Evolutionary conservation across 1,140 invertebrate species (phyloP).

Genomic region (Neodiprion fabricii): DNA sequence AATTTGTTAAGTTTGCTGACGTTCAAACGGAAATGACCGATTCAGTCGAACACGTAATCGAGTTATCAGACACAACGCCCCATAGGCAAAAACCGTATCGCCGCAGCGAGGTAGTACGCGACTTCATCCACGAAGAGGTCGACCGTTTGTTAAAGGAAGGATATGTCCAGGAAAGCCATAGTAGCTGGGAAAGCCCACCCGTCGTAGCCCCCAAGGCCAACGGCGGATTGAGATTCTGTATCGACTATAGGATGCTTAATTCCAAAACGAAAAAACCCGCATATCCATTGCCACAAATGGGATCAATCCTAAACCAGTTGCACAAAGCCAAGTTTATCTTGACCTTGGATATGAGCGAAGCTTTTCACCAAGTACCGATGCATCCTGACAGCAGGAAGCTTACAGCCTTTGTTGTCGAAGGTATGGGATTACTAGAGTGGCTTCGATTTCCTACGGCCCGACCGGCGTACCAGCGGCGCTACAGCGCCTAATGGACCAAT

Average conservation of each 20-base stretch:
- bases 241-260: too few relatives aligned
- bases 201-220: background rate
- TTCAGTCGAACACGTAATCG: slow-evolving; percentile 23
- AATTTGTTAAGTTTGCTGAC: slow-evolving; percentile 23
- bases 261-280: too few relatives aligned
- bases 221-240: too few relatives aligned
- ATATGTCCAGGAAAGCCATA: slow-evolving; percentile 7
- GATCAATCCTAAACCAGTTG: background rate
- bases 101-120: slow-evolving; percentile 1
- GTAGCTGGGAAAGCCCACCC: slow-evolving; percentile 15
- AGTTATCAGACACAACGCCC: slow-evolving; percentile 17
- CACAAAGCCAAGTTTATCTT: slow-evolving; percentile 6
- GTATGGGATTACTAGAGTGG: too few relatives aligned
- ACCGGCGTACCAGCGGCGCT: too few relatives aligned
- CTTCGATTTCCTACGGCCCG: too few relatives aligned
- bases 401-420: too few relatives aligned
- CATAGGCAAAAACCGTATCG: slow-evolving; percentile 25
- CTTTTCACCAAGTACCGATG: too few relatives aligned
- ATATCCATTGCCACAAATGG: slow-evolving; percentile 13
- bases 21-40: slow-evolving; percentile 14
- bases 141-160: slow-evolving; percentile 15
- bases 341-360: background rate
- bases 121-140: slow-evolving; percentile 15
- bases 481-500: too few relatives aligned
- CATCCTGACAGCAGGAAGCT: too few relatives aligned